A percentile compares a stretch with the other conserved stretches of the same genome.
These are phyloP conservation scores for Calameuta filiformis DNA, from an alignment of 2,888 invertebrate species.

Conservation along the genomic window DNA sequence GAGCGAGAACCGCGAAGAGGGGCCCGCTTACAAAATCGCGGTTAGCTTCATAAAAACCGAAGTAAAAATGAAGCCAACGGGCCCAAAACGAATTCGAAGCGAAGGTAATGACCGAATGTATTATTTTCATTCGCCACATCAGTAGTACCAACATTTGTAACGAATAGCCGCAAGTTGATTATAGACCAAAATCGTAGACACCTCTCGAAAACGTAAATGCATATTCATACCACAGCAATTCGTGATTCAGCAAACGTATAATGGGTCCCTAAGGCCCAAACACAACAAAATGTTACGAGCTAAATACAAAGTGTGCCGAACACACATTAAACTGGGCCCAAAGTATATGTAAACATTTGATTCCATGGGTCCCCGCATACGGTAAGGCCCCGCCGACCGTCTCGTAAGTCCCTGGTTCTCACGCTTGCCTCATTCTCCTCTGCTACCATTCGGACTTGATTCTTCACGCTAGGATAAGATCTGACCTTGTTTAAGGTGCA, in stretches of 20 bases:
- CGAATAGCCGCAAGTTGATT: background rate
- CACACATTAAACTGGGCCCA: background rate
- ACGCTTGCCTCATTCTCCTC: slow-evolving; percentile 35
- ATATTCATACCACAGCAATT: background rate
- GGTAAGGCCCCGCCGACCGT: slow-evolving; percentile 27
- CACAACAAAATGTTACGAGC: background rate
- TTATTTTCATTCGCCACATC: background rate
- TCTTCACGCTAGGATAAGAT: slow-evolving; percentile 42
- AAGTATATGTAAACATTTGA: slow-evolving; percentile 46
- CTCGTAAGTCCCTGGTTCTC: slow-evolving; percentile 29
- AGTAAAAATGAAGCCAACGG: background rate
- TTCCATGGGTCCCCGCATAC: slow-evolving; percentile 32
- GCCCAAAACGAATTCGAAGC: background rate
- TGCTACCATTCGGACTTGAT: slow-evolving; percentile 20
- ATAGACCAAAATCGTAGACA: background rate
- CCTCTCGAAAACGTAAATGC: background rate
- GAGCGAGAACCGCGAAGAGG: background rate
- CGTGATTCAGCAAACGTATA: background rate
- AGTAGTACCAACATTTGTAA: background rate
- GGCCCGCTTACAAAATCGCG: background rate
- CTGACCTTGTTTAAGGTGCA: slow-evolving; percentile 43
- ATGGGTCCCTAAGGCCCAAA: background rate
- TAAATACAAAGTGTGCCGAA: slow-evolving; percentile 4
- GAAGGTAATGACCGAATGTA: background rate
- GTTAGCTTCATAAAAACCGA: background rate